These are phyloP conservation scores for Emys orbicularis DNA, from an alignment of 2,797 vertebrate genomes.

Conservation along the genomic window DNA sequence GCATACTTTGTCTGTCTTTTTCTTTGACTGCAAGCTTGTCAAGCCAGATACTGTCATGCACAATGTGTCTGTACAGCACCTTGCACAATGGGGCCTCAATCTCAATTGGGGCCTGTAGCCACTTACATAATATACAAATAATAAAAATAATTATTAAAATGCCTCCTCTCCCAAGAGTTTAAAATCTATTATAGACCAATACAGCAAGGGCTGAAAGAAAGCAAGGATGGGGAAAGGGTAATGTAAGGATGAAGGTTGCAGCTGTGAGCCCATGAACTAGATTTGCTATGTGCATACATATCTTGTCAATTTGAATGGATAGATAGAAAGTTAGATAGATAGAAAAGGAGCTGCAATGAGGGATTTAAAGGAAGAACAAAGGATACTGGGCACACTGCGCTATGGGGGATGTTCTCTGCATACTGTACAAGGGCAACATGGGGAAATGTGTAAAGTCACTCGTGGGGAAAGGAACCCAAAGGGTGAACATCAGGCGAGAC, in stretches of 20 bases:
- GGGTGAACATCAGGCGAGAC: background rate
- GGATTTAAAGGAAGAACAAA: background rate
- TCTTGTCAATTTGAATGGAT: background rate
- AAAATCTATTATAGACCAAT: conserved; percentile 23
- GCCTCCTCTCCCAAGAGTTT: conserved; percentile 11
- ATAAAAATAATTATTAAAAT: background rate
- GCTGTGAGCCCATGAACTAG: background rate
- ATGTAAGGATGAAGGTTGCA: background rate
- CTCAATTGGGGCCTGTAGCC: background rate
- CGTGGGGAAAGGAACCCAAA: conserved; percentile 1
- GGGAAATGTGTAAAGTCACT: background rate
- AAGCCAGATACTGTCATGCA: background rate
- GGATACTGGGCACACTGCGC: background rate
- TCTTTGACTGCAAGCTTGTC: conserved; percentile 6
- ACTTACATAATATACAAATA: background rate
- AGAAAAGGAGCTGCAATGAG: background rate
- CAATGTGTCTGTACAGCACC: background rate
- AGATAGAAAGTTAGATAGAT: conserved; percentile 1
- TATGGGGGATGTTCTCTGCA: background rate
- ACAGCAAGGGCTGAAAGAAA: conserved; percentile 9
- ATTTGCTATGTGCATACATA: background rate
- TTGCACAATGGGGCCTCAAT: background rate
- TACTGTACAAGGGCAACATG: background rate
- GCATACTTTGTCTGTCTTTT: background rate
- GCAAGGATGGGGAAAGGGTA: background rate